Conservation (phyloP, 2,888 invertebrate species). For the Heteropelma amictum region DNA sequence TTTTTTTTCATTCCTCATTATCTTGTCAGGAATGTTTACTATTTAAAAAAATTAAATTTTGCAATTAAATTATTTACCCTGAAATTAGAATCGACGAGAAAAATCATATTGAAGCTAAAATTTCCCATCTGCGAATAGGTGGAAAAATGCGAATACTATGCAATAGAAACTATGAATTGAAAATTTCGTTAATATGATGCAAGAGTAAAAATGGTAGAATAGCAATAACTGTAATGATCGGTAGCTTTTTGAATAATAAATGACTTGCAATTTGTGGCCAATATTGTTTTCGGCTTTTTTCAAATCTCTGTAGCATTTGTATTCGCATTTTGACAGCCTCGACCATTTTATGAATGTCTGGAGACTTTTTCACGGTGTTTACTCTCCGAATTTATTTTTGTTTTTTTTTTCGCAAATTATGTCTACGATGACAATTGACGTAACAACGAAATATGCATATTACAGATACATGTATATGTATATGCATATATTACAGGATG, state of each 20-base stretch:
- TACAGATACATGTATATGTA: background rate
- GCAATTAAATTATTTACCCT: no score
- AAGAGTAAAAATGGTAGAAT: no score
- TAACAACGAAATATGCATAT: constrained; percentile 14
- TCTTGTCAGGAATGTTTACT: no score
- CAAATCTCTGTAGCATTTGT: background rate
- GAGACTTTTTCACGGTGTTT: constrained; percentile 24
- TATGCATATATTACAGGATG: background rate
- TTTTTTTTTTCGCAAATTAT: constrained; percentile 40
- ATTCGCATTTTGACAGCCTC: background rate
- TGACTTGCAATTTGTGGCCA: background rate
- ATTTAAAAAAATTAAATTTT: no score
- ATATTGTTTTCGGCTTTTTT: background rate
- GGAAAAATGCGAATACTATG: no score
- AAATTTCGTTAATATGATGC: no score
- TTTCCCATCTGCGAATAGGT: no score
- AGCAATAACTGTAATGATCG: no score
- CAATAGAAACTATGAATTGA: no score
- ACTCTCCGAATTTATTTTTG: constrained; percentile 19
- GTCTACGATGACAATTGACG: constrained; percentile 53
- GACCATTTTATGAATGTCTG: background rate
- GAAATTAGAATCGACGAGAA: no score
- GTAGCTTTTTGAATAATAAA: background rate
- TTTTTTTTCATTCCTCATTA: background rate
- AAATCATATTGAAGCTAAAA: no score